Evolutionary conservation across 2,113 vertebrate genomes (phyloP).

Genomic region (Marmota flaviventris): DNA sequence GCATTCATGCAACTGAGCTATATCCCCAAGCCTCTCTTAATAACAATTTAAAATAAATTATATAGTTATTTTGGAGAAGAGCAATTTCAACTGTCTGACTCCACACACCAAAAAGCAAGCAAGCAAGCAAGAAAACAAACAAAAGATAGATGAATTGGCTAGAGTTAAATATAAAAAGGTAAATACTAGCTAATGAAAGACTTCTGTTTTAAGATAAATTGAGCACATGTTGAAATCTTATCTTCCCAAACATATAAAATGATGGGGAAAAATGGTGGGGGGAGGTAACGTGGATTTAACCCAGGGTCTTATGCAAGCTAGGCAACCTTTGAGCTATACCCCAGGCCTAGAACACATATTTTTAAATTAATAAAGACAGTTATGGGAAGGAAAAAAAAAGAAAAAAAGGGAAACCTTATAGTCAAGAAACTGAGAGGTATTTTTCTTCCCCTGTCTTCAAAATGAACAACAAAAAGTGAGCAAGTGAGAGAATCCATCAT

Average conservation of each 20-base stretch:
- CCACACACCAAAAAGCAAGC: not conserved
- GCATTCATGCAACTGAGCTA: too few relatives aligned
- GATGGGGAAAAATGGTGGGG: not conserved
- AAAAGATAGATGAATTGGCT: not conserved
- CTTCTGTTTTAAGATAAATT: constrained; percentile 33
- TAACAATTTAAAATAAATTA: constrained; percentile 48
- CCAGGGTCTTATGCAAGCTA: too few relatives aligned
- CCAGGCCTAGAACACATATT: constrained; percentile 2
- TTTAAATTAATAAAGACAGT: constrained; percentile 38
- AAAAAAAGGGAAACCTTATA: not conserved
- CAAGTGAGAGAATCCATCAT: not conserved
- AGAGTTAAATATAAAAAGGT: constrained; percentile 24
- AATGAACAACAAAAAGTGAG: constrained; percentile 40
- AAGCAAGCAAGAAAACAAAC: not conserved
- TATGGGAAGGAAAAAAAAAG: not conserved
- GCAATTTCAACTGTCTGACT: not conserved
- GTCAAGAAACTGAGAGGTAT: not conserved
- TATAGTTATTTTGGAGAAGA: not conserved
- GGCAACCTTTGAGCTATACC: too few relatives aligned
- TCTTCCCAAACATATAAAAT: constrained; percentile 43
- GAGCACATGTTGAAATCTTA: constrained; percentile 36
- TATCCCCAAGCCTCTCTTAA: too few relatives aligned
- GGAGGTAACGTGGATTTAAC: too few relatives aligned
- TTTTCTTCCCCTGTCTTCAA: not conserved
- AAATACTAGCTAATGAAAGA: not conserved